Evolutionary conservation across 2,888 invertebrate genomes (phyloP), one percentile per base, ranked within the genome.

Genomic region (Aleiodes testaceus): DNA sequence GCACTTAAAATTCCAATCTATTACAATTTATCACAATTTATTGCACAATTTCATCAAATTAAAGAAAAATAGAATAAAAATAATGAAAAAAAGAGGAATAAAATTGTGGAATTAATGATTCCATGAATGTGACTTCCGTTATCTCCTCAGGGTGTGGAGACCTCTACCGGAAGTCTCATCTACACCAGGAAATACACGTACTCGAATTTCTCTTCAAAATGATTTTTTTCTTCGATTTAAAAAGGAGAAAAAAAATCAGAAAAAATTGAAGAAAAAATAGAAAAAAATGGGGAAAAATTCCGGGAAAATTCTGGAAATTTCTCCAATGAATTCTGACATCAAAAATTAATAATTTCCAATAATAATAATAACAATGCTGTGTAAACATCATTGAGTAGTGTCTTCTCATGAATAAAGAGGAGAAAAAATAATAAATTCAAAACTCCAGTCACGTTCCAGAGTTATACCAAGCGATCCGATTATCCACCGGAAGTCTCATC

Each of bases 401-500:
- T 26, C 5, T 20, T n/a, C 42, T 36, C 52, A 52, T 53, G 26
- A 26, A 49, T 36, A 71, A 72, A 72, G 73, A 73, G 73, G 55
- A 72, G 11, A 47, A 59, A 42, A 42, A 50, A 50, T 50, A 20
- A 42, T 59, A 9, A 59, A 59, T 44, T 47, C 50, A 68, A 64
- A 18, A 70, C 59, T 20, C 61, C 30, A 42, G 42, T 67, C 71
- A 67, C 45, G 71, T 67, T 53, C 18, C 12, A 9, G 42, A 71
- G 52, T 61, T 61, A 22, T 53, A 59, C 55, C 14, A 55, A 44
- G 63, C 71, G 71, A 67, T 71, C 66, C 71, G 71, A 67, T 71
- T 63, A 66, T 61, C 63, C 63, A 71, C 55, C 71, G 71, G 71
- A 71, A 71, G 71, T 71, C 30, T 63, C 50, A 50, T 66, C 44